Evolutionary conservation across 2,113 vertebrate genomes (phyloP), one percentile per base, ranked within the genome.

Genomic region (Callionymus lyra): DNA sequence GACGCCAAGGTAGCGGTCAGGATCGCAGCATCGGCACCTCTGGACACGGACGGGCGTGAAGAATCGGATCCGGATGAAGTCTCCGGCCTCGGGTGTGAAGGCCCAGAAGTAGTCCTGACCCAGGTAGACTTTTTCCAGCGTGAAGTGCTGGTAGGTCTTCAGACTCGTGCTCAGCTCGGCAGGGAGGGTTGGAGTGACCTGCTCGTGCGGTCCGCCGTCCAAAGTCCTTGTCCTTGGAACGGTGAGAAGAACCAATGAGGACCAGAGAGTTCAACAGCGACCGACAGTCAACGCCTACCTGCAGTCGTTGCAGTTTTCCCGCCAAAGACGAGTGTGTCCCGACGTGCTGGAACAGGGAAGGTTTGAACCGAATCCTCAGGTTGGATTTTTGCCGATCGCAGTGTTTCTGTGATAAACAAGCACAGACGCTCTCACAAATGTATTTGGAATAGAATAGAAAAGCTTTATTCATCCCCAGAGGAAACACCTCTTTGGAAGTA

Each of bases 111-210:
- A 97, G 65, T 98, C 95, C 72, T 99, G 92, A 0, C 92, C 84
- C 51, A 94, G 78, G 81, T 99, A 98, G 65, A 93, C 94, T 65
- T 99, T 99, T 85, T 99, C 95, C 84, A 99, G 69, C 38, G 94
- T 95, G 84, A 97, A 98, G 80, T 97, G 95, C 85, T 99, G 95
- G 83, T 99, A 99, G 8, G 93, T 98, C 85, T 99, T 99, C 76
- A 99, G 88, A 76, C 94, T 97, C 34, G 94, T 97, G 58, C 90
- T 98, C 61, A 99, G 92, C 82, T 99, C 95, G 0, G 94, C 95
- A 1, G 92, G n/a, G 88, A 0, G 95, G 95, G 81, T 99, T 99
- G 50, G 92, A 87, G 0, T 99, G 94, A 48, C 95, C 95, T 50
- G 95, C 97, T 50, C 91, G 82, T 16, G 98, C 80, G 0, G 90